Base-by-base conservation (phyloP, 2,888 invertebrate genomes). In the Mythimna loreyi region DNA sequence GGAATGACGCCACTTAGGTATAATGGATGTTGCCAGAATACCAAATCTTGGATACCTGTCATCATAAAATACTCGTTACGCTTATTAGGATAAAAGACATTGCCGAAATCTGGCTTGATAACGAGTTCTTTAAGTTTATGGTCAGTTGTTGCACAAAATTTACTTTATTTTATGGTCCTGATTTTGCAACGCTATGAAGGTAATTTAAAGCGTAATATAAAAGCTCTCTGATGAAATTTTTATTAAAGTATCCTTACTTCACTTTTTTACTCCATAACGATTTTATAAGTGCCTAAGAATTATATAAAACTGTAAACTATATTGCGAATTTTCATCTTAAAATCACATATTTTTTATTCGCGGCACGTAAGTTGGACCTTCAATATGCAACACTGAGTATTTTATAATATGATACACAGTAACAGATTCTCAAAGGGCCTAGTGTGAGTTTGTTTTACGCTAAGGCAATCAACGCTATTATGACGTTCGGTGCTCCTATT, bases 1-100 rank as follows among this genome's bases (percentile, higher is more conserved):
- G 40, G 16, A 58, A 56, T 69, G 62, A 80, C 72, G 64, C 72
- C 61, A 78, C 43, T 33, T 50, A n/a, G n/a, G n/a, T n/a, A 30
- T 45, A 67, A 71, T 61, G 56, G 53, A 50, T 33, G 36, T 52
- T 28, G 21, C 57, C 55, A 59, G 45, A 74, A 74, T 74, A 69
- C 49, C 25, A 23, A 62, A 67, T 55, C 53, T n/a, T 5, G 45
- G 47, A 79, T 56, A 74, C 33, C 69, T 79, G 45, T 63, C 65
- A 30, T 62, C 43, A 66, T 70, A 79, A 65, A 79, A 62, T 50
- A 52, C 30, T 21, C 28, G 5, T 52, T 56, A 30, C 19, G 11
- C 19, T 62, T 72, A 72, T 68, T 47, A 56, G 11, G 50, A 33
- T 36, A 57, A 45, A 47, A 56, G 9, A 16, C 21, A 49, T 55